Base-by-base conservation (phyloP, 2,113 vertebrate genomes). In the Xenopus borealis region DNA sequence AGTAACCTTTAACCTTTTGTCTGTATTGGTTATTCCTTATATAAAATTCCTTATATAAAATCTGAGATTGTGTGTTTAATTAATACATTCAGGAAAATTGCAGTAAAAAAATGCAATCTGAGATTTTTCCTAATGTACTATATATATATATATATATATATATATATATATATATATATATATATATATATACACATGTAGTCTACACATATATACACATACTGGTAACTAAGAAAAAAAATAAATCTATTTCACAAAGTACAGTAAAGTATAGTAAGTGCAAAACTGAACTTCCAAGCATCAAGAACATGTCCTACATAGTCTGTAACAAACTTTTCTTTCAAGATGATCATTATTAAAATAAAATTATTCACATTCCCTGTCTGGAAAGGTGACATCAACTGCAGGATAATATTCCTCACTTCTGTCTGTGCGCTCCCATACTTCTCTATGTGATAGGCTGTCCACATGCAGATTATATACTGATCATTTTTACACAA, bases 401-500 rank as follows among this genome's bases (percentile, higher is more conserved):
- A 69, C 69, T 63, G 66, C 47, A 10, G 67, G 16, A 63, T 77
- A 65, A 63, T 76, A 63, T 68, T 68, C 69, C 61, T 46, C 66
- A 74, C 64, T 66, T 67, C 40, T 58, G 65, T 75, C 72, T 75
- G 65, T 19, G 30, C 18, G 52, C 45, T 23, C 16, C 23, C 19
- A 17, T 46, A 23, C 16, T 23, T 14, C 65, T 7, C 19, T 52
- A 2, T 67, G 18, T 10, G 12, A 66, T 66, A 74, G 55, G 52
- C 57, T 50, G 72, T 57, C 17, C 65, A 33, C 47, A 13, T 46
- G 16, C 47, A 70, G 74, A 77, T 77, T 55, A 77, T 47, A 64
- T 16, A 40, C 58, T 64, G 74, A 77, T 77, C 62, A 75, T 75
- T 64, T 55, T 77, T 70, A 77, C 52, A 70, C 59, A 77, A 70